Conservation (phyloP, 2,888 invertebrate species). For the Metallyticus violacea region DNA sequence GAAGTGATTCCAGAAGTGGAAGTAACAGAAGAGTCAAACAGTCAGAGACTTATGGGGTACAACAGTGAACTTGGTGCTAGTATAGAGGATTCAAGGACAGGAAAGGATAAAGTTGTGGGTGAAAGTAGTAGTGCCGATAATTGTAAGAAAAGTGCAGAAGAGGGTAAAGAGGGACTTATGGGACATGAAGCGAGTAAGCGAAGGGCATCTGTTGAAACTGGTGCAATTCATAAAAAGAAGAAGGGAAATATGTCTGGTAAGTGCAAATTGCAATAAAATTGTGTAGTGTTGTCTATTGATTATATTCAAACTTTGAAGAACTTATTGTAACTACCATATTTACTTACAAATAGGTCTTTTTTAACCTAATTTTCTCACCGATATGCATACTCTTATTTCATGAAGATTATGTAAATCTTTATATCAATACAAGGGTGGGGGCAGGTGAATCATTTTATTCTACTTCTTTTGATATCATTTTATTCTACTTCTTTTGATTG, state of each 20-base stretch:
- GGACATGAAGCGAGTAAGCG: constrained; percentile 15
- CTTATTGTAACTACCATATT: no score
- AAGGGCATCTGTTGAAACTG: constrained; percentile 15
- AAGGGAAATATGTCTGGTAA: constrained; percentile 21
- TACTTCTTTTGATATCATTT: no score
- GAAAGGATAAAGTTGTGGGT: background rate
- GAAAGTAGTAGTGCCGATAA: constrained; percentile 37
- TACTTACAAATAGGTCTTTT: no score
- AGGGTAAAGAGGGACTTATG: constrained; percentile 48
- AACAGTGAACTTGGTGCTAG: constrained; percentile 2
- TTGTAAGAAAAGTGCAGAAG: constrained; percentile 41
- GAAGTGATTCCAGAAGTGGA: background rate
- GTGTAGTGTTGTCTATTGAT: no score
- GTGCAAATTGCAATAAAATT: no score
- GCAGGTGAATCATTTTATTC: no score
- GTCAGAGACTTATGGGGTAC: background rate
- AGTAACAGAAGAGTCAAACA: background rate
- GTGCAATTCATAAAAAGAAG: constrained; percentile 26
- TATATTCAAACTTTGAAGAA: no score
- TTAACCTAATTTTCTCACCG: no score
- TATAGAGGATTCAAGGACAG: constrained; percentile 3
- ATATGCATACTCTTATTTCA: no score
- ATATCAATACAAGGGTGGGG: no score
- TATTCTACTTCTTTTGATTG: no score
- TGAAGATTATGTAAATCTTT: no score